A percentile compares a stretch with the other conserved stretches of the same genome.
phyloP scores from a whole-genome alignment of 2,797 vertebrate genomes.

The Sus cebifrons region DNA sequence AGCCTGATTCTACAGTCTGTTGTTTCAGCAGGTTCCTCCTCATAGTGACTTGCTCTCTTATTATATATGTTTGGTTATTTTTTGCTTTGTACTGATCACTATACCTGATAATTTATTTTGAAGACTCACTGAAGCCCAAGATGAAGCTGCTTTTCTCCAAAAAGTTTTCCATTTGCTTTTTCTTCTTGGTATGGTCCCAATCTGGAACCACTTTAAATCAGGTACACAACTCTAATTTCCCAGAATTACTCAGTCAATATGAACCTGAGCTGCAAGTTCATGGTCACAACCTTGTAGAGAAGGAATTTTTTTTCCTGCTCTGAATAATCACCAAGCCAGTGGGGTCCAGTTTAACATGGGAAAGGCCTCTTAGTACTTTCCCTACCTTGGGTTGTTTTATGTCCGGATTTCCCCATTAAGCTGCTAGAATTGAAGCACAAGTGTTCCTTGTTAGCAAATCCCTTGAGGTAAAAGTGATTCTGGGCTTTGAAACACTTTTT shows the following conservation, averaged over 20 bases:
- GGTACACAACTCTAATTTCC: slow-evolving; percentile 22
- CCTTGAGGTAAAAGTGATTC: slow-evolving; percentile 47
- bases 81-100: slow-evolving; percentile 32
- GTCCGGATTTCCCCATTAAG: slow-evolving; percentile 48
- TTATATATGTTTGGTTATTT: neutral
- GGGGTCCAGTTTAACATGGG: slow-evolving; percentile 12
- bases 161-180: neutral
- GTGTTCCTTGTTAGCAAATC: slow-evolving; percentile 71
- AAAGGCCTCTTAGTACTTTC: slow-evolving; percentile 53
- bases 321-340: slow-evolving; percentile 28
- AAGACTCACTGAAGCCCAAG: slow-evolving; percentile 50
- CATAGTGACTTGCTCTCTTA: neutral
- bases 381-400: slow-evolving; percentile 43
- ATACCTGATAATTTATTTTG: slow-evolving; percentile 32
- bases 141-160: slow-evolving; percentile 12
- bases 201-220: slow-evolving; percentile 40
- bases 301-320: neutral
- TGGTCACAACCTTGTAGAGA: slow-evolving; percentile 4
- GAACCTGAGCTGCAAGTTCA: slow-evolving; percentile 53
- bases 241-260: neutral
- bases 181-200: neutral
- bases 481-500: slow-evolving; percentile 57
- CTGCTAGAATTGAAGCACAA: slow-evolving; percentile 41
- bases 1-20: slow-evolving; percentile 33
- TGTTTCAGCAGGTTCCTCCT: slow-evolving; percentile 27